Percentiles rank a stretch among this genome's conserved stretches.
Evolutionary conservation across 2,113 vertebrate species (phyloP).

Genomic region (Jaculus jaculus): DNA sequence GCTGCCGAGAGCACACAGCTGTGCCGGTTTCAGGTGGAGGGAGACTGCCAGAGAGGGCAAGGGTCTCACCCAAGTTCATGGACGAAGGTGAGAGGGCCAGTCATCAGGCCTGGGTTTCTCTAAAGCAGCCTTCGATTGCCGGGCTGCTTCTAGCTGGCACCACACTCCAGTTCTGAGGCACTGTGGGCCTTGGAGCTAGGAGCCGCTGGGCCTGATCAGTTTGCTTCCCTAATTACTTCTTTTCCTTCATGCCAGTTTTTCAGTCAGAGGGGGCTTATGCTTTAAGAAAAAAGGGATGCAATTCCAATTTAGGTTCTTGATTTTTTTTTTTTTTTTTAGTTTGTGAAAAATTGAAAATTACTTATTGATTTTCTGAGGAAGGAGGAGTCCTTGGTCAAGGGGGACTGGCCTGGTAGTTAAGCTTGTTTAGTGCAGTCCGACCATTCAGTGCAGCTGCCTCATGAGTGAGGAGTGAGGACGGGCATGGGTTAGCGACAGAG

Average conservation of each 20-base stretch:
- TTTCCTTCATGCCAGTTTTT: not conserved
- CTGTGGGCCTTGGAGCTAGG: not conserved
- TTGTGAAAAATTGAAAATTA: not conserved
- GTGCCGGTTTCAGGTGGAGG: not conserved
- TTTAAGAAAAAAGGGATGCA: constrained; percentile 16
- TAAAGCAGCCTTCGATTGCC: not conserved
- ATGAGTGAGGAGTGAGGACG: not conserved
- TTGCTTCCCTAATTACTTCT: constrained; percentile 22
- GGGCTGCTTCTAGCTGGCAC: not conserved
- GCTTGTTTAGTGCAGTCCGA: not conserved
- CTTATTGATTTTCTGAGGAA: not conserved
- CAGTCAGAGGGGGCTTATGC: not conserved
- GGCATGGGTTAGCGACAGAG: not conserved
- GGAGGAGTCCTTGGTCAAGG: not conserved
- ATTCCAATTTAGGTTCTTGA: constrained; percentile 16
- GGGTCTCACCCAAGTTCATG: not conserved
- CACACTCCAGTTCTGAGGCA: not conserved
- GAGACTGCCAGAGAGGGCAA: not conserved
- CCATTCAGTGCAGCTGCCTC: not conserved
- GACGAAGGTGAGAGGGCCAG: not conserved
- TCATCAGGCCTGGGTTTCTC: not conserved
- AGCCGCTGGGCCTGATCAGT: not conserved
- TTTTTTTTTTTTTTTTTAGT: constrained; percentile 1
- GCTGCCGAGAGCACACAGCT: not conserved
- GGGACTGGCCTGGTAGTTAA: not conserved